A percentile compares a stretch with the other conserved stretches of the same genome.
Conservation (phyloP, 2,888 invertebrate genomes). For the Lasioglossum malachurum region DNA sequence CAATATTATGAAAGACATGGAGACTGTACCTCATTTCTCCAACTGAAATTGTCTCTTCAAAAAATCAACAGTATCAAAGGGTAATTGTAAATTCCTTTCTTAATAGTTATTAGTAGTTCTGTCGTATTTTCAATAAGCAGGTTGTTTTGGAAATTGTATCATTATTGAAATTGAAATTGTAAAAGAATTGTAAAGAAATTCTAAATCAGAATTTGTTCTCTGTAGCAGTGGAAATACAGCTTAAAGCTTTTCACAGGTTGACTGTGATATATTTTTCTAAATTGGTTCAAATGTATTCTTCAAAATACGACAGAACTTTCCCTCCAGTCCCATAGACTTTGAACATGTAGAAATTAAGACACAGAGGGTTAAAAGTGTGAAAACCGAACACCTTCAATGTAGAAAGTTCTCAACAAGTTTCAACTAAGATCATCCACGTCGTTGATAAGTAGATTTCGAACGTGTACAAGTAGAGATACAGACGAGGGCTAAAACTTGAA, state of each 20-base stretch:
- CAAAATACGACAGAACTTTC: too few species aligned
- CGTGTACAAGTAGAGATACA: background rate
- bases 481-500: background rate
- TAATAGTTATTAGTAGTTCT: background rate
- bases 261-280: background rate
- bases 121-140: too few species aligned
- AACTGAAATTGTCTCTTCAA: background rate
- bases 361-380: background rate
- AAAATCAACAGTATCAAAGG: background rate
- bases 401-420: too few species aligned
- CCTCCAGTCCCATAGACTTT: too few species aligned
- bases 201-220: background rate
- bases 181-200: too few species aligned
- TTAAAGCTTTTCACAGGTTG: slow-evolving; percentile 31
- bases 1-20: background rate
- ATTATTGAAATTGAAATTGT: too few species aligned
- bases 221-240: background rate
- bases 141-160: too few species aligned
- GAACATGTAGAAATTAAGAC: background rate
- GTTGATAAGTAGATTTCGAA: background rate
- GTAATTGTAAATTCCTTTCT: background rate
- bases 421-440: too few species aligned
- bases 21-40: background rate
- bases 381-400: too few species aligned
- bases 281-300: too few species aligned